Evolutionary conservation across 2,113 vertebrate species (phyloP), one percentile per base, ranked within the genome.

Genomic region (Terrapene triunguis): DNA sequence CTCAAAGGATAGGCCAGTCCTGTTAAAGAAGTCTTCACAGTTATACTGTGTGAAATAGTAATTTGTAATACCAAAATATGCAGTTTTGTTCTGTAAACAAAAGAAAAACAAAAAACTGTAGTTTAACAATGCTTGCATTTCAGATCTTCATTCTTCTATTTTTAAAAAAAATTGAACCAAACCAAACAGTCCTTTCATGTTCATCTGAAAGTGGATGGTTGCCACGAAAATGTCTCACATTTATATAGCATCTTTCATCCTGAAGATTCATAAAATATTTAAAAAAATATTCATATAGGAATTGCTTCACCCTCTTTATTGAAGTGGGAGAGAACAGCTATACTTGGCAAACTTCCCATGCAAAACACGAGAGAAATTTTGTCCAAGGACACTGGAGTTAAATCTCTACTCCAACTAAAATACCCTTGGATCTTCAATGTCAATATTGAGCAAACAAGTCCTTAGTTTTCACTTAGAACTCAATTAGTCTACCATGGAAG

Each of bases 21-120:
- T 95, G 88, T 84, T 57, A 97, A 89, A 88, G 82, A 89, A 57
- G 32, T 95, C 95, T 90, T 93, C 53, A 74, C 79, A 94, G 89
- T 96, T 97, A 57, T 95, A 51, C 69, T 97, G n/a, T 95, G 90
- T 2, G 47, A 97, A 96, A 65, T 80, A 96, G 42, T 93, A 92
- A 95, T 95, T 97, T 94, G 95, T 47, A 96, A 91, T 90, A 80
- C 25, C 74, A 86, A 87, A 97, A 95, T 91, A 81, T 89, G 8
- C 7, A 92, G 76, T 35, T 95, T 96, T 89, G n/a, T 87, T 97
- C 91, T 85, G 83, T 38, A 17, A 76, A 89, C 95, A 10, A 97
- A 94, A 80, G 8, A 88, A 94, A 87, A 59, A 84, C 80, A 85
- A 50, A 69, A 85, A 93, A 83, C 6, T 6, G 5, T 55, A 89